phyloP scores from a whole-genome alignment of 2,797 vertebrate genomes.

The Danio tinwini region DNA sequence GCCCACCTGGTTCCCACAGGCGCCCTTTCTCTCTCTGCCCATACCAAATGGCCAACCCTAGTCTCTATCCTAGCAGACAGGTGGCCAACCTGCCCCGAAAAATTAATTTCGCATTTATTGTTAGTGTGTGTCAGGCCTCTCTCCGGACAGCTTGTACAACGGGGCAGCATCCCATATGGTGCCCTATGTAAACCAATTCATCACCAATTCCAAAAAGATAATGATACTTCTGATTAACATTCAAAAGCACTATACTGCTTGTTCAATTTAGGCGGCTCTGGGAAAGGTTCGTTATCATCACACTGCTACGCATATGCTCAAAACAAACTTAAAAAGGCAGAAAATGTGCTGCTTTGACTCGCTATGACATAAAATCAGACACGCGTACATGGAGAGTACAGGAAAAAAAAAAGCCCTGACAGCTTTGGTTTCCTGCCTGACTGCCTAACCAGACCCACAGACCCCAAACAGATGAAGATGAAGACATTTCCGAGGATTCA shows the following conservation, averaged over 20 bases:
- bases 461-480: slow-evolving; percentile 66
- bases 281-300: slow-evolving; percentile 10
- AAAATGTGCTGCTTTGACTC: too few relatives aligned
- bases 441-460: slow-evolving; percentile 57
- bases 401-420: slow-evolving; percentile 60
- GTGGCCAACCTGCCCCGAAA: slow-evolving; percentile 69
- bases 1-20: slow-evolving; percentile 68
- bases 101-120: slow-evolving; percentile 67
- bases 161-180: slow-evolving; percentile 52
- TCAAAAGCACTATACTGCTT: slow-evolving; percentile 1
- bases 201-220: slow-evolving; percentile 25
- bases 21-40: slow-evolving; percentile 52
- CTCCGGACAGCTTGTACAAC: slow-evolving; percentile 53
- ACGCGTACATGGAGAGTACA: slow-evolving; percentile 66
- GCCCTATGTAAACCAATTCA: slow-evolving; percentile 58
- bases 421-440: slow-evolving; percentile 70
- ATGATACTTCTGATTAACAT: slow-evolving; percentile 30
- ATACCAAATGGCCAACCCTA: slow-evolving; percentile 64
- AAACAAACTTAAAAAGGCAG: slow-evolving; percentile 34
- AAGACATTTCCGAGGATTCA: slow-evolving; percentile 67
- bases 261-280: background rate
- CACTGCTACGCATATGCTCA: background rate
- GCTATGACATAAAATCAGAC: slow-evolving; percentile 69
- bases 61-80: slow-evolving; percentile 70
- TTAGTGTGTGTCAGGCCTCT: slow-evolving; percentile 64